Evolutionary conservation across 2,888 invertebrate genomes (phyloP), one percentile per base, ranked within the genome.

Genomic region (Plebejus argus): DNA sequence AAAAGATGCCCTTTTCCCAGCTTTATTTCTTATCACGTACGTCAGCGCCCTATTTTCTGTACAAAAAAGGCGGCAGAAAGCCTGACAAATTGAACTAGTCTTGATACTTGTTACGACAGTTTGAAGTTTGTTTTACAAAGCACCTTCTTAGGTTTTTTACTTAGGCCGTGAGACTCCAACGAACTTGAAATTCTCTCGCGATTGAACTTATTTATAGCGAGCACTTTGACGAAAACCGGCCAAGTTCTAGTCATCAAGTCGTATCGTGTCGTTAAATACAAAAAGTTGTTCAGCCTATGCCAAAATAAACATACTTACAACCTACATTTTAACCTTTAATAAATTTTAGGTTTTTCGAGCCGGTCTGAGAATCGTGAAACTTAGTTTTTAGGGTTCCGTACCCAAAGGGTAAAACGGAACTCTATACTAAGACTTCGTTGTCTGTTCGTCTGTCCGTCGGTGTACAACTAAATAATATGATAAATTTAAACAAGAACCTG

Each of bases 31-130:
- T 33, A 66, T 66, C 66, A 66, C 28, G 66, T 28, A 33, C 28
- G 15, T 66, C 66, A 28, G 66, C 10, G 20, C 61, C 23, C 66
- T 33, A 33, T 66, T 33, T 33, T 15, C 66, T 66, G 66, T 33
- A 66, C 66, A 33, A 66, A 66, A 66, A 66, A 6, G 66, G 66
- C 28, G 66, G 4, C 33, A 28, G 28, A 33, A 33, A 66, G 66
- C 28, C 66, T 66, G 28, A 66, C 33, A 66, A 66, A 66, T 66
- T 66, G 18, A 66, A 66, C 66, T 66, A 66, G 66, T 66, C 66
- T 33, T 66, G 15, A 66, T 28, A 33, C 66, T 66, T 33, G 66
- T 28, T 66, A 66, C 28, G 33, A 23, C 28, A 66, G 66, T 66
- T 66, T 33, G 66, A 3, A 33, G 66, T 66, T 66, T 66, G 66